These are phyloP conservation scores for Mus minutoides DNA, from an alignment of 2,797 vertebrate genomes.

Conservation along the genomic window DNA sequence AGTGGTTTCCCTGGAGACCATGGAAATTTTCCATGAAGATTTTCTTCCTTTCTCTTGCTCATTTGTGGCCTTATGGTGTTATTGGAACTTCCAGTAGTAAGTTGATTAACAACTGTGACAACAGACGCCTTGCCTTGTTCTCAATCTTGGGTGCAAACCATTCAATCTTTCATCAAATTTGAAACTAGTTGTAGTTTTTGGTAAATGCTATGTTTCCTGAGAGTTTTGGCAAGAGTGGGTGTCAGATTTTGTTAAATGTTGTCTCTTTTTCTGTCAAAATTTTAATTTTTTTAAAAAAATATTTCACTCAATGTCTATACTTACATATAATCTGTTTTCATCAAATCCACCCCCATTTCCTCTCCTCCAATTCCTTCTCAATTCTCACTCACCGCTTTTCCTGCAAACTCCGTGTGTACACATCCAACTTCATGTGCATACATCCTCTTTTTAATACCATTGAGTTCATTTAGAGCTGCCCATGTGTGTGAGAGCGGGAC, in stretches of 20 bases:
- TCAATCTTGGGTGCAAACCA: background rate
- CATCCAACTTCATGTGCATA: background rate
- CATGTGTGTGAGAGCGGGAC: background rate
- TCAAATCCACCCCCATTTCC: background rate
- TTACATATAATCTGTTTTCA: background rate
- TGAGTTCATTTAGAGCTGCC: background rate
- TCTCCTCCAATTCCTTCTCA: background rate
- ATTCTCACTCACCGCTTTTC: background rate
- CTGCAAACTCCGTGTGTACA: background rate
- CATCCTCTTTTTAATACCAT: background rate
- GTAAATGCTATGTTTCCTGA: background rate
- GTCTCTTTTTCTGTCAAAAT: slow-evolving; percentile 34
- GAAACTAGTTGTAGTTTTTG: background rate
- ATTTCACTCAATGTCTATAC: background rate
- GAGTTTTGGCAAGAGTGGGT: background rate
- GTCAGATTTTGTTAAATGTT: slow-evolving; percentile 36
- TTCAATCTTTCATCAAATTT: background rate
- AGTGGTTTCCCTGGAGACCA: slow-evolving; percentile 8
- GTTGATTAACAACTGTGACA: background rate
- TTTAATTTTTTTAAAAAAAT: slow-evolving; percentile 23
- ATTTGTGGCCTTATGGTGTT: background rate
- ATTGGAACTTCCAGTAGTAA: background rate
- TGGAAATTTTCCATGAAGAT: background rate
- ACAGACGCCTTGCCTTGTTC: background rate
- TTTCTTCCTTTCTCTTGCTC: slow-evolving; percentile 22